Conservation (phyloP, 2,113 vertebrate species). For the Oncorhynchus clarkii region DNA sequence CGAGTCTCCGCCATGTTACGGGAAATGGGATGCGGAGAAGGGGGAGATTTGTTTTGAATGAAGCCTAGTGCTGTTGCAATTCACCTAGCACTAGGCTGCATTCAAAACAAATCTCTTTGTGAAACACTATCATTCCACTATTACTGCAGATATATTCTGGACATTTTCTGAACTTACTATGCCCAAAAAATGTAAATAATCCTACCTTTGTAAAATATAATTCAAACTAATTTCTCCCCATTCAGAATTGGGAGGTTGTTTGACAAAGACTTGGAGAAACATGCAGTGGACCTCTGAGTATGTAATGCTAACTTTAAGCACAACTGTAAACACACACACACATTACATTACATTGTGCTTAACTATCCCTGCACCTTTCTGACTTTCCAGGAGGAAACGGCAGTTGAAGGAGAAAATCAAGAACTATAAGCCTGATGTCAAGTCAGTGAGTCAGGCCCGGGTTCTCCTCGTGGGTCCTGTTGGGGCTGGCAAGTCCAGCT, state of each 20-base stretch:
- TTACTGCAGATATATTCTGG: not conserved
- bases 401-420: conserved; percentile 62
- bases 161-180: not conserved
- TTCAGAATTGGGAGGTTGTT: conserved; percentile 16
- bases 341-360: too few relatives aligned
- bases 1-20: too few relatives aligned
- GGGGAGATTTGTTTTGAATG: too few relatives aligned
- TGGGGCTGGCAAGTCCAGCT: conserved; percentile 75
- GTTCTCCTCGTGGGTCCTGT: conserved; percentile 74
- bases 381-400: conserved; percentile 29
- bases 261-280: conserved; percentile 48
- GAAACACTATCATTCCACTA: not conserved
- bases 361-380: too few relatives aligned
- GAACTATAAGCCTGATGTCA: conserved; percentile 57
- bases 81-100: too few relatives aligned
- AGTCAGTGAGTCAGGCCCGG: conserved; percentile 49
- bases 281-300: conserved; percentile 25
- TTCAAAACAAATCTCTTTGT: not conserved
- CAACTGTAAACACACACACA: too few relatives aligned
- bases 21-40: too few relatives aligned
- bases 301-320: not conserved
- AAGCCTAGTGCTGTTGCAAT: too few relatives aligned
- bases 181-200: not conserved
- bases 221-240: not conserved
- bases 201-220: not conserved